These are phyloP conservation scores for Zophobas atratus DNA, from an alignment of 1,140 invertebrate species.

Conservation along the genomic window DNA sequence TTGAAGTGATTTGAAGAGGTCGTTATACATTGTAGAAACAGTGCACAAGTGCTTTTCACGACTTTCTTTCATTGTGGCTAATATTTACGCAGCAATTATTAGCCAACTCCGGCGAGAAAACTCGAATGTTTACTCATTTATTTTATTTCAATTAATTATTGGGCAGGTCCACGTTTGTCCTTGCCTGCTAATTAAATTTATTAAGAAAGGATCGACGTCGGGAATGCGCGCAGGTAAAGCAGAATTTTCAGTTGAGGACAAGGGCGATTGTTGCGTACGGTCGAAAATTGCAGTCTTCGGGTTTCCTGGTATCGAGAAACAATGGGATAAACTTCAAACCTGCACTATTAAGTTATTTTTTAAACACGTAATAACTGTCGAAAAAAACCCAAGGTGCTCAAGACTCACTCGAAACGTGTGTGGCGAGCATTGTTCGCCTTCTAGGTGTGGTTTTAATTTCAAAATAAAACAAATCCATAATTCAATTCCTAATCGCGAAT, in stretches of 20 bases:
- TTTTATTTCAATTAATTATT: conserved; percentile 12
- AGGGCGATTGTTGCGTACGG: background rate
- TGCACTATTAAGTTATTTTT: conserved; percentile 4
- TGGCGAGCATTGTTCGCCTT: conserved; percentile 19
- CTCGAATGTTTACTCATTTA: background rate
- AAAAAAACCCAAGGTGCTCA: conserved; percentile 34
- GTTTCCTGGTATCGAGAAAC: background rate
- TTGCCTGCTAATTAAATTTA: conserved; percentile 21
- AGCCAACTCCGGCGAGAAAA: background rate
- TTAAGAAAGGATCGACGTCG: background rate
- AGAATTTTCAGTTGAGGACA: background rate
- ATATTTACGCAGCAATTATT: background rate
- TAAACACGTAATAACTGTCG: conserved; percentile 13
- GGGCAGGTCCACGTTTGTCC: conserved; percentile 4
- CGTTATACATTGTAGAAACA: conserved; percentile 21
- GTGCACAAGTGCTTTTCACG: conserved; percentile 4
- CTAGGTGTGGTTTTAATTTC: conserved; percentile 14
- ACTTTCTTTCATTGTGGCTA: conserved; percentile 5
- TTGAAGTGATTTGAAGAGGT: conserved; percentile 34
- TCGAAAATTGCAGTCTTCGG: background rate
- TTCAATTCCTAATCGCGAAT: conserved; percentile 18
- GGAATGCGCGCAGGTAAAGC: conserved; percentile 2
- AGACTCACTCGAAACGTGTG: conserved; percentile 4
- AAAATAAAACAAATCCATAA: conserved; percentile 30
- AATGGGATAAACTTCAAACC: background rate